Conservation (phyloP, 2,888 invertebrate species). For the Trichogramma dendrolimi region DNA sequence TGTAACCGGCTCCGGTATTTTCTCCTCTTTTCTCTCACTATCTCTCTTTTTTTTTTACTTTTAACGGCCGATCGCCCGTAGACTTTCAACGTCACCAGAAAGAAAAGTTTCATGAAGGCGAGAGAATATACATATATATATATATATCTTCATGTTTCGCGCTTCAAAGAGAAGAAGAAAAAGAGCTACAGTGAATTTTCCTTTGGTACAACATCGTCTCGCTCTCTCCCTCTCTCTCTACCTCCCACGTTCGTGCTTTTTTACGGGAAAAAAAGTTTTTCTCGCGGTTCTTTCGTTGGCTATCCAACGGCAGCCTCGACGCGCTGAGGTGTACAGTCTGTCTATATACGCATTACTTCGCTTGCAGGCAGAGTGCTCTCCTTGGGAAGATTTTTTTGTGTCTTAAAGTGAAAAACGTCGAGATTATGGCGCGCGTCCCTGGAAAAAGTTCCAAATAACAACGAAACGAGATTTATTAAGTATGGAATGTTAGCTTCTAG, state of each 20-base stretch:
- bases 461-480: slow-evolving; percentile 19
- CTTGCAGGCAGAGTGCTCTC: slow-evolving; percentile 4
- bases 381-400: slow-evolving; percentile 13
- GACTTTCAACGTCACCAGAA: slow-evolving; percentile 16
- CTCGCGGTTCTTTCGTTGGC: slow-evolving; percentile 7
- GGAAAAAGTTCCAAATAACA: slow-evolving; percentile 9
- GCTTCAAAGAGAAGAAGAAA: neutral
- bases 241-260: neutral
- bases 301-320: neutral
- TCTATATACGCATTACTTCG: neutral
- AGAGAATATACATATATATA: neutral
- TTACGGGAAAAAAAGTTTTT: slow-evolving; percentile 22
- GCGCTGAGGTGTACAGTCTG: no score
- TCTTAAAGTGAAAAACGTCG: slow-evolving; percentile 18
- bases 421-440: neutral
- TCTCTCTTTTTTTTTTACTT: neutral
- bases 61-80: neutral
- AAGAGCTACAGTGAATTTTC: slow-evolving; percentile 18
- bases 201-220: neutral
- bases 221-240: neutral
- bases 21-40: neutral
- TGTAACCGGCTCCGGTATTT: slow-evolving; percentile 1
- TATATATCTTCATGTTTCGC: slow-evolving; percentile 13
- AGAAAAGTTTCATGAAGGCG: slow-evolving; percentile 32
- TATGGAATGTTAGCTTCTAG: slow-evolving; percentile 2